Base-by-base conservation (phyloP, 2,113 vertebrate genomes). In the Baryphthengus martii region DNA sequence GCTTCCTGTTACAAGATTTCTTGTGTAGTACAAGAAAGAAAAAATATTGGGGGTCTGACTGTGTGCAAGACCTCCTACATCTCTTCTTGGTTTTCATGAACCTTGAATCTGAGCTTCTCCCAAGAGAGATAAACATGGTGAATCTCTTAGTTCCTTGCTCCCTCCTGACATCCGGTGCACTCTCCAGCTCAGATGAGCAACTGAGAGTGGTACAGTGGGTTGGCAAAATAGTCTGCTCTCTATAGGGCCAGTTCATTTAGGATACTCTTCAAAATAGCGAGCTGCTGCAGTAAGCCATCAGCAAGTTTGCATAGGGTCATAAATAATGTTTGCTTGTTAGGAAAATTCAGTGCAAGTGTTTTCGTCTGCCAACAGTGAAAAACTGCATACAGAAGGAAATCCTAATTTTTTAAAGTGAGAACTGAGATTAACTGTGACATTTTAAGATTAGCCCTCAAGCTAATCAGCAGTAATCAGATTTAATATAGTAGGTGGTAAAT, bases 381-480 rank as follows among this genome's bases (percentile, higher is more conserved):
- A 93, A 87, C 45, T 89, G 63, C 86, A 78, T 56, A 66, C 20
- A 75, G 83, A 95, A 86, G 47, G 68, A 90, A 89, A 90, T 74
- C 50, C 28, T 74, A 81, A 90, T 68, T 95, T 88, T 88, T 74
- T 42, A 17, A 90, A 95, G 55, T 50, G 86, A 87, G 62, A 91
- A 81, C 65, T 83, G 67, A 93, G 65, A 95, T 95, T 77, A 92
- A 52, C 56, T 68, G 65, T 93, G 89, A 84, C 89, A 87, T 92
- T 92, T 95, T 56, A 71, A 92, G 86, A 92, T 90, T 93, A 96
- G 65, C 56, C 93, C 86, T 90, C 80, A 63, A 93, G 83, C 89
- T 96, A 90, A 92, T 88, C 65, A 90, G 39, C 59, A 84, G 47
- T 10, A 56, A 56, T 56, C 55, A 56, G 3, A 89, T 87, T 95